Evolutionary conservation across 2,797 vertebrate species (phyloP).

Genomic region (Coranthus polyacanthus): DNA sequence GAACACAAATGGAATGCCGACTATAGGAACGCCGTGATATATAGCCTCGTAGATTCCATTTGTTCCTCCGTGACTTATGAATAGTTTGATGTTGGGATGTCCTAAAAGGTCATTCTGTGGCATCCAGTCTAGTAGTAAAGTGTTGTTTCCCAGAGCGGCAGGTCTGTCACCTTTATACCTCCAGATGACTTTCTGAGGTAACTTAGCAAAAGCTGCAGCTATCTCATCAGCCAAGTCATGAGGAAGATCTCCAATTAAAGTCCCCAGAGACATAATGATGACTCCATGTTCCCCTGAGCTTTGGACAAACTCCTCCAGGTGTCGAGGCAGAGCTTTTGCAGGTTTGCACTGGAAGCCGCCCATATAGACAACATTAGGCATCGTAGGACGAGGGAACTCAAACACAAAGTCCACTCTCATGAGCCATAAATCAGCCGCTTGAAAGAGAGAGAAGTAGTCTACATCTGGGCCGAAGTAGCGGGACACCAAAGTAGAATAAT

Average conservation of each 20-base stretch:
- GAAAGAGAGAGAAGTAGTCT: background rate
- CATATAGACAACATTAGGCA: constrained; percentile 54
- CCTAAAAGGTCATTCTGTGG: constrained; percentile 53
- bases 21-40: constrained; percentile 42
- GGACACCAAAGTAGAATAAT: constrained; percentile 2
- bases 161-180: constrained; percentile 37
- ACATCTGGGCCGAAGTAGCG: constrained; percentile 10
- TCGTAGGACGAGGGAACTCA: constrained; percentile 50
- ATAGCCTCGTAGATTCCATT: constrained; percentile 50
- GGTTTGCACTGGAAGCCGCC: constrained; percentile 62
- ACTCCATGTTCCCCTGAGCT: constrained; percentile 24
- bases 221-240: constrained; percentile 38
- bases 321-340: constrained; percentile 26
- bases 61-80: constrained; percentile 41
- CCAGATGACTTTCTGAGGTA: constrained; percentile 54
- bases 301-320: constrained; percentile 52
- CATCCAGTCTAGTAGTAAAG: constrained; percentile 45
- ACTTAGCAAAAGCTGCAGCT: constrained; percentile 44
- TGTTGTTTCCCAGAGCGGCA: constrained; percentile 39
- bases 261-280: constrained; percentile 57
- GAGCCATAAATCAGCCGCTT: constrained; percentile 15
- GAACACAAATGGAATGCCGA: constrained; percentile 41
- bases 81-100: constrained; percentile 46
- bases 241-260: constrained; percentile 42
- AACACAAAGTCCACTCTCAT: constrained; percentile 40